Conservation (phyloP, 2,113 vertebrate species). For the Aptenodytes forsteri region DNA sequence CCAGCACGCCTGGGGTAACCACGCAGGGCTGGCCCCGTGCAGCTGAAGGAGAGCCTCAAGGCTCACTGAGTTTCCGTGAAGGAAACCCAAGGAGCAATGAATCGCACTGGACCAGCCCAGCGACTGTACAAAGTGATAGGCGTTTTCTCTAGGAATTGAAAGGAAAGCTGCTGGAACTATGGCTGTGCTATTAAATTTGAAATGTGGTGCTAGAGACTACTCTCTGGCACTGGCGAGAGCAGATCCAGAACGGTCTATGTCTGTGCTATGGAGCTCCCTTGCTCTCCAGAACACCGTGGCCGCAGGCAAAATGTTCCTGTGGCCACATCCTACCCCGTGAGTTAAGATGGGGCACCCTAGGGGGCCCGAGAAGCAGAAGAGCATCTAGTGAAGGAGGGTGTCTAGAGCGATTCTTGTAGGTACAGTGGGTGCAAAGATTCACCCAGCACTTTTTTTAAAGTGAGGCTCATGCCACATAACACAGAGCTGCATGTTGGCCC, state of each 20-base stretch:
- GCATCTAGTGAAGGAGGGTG: not conserved
- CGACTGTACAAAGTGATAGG: accelerated
- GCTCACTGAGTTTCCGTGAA: not conserved
- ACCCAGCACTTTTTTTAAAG: not conserved
- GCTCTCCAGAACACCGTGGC: accelerated
- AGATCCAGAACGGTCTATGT: accelerated
- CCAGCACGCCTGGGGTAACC: not conserved
- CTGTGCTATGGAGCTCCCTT: not conserved
- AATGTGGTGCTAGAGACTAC: accelerated
- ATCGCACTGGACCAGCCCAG: accelerated
- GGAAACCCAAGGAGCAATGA: accelerated
- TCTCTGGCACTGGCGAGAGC: not conserved
- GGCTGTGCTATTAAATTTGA: not conserved
- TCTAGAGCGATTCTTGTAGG: not conserved
- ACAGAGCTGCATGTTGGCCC: not conserved
- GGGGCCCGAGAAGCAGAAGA: not conserved
- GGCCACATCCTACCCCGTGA: not conserved
- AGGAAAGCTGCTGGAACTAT: not conserved
- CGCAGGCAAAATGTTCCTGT: not conserved
- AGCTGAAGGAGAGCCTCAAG: not conserved
- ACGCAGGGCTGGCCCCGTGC: accelerated
- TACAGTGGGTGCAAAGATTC: not conserved
- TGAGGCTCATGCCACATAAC: not conserved
- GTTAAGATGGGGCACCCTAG: too few relatives aligned
- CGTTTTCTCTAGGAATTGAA: not conserved